Evolutionary conservation across 2,888 invertebrate genomes (phyloP), one percentile per base, ranked within the genome.

Genomic region (Cephus rjabovi): DNA sequence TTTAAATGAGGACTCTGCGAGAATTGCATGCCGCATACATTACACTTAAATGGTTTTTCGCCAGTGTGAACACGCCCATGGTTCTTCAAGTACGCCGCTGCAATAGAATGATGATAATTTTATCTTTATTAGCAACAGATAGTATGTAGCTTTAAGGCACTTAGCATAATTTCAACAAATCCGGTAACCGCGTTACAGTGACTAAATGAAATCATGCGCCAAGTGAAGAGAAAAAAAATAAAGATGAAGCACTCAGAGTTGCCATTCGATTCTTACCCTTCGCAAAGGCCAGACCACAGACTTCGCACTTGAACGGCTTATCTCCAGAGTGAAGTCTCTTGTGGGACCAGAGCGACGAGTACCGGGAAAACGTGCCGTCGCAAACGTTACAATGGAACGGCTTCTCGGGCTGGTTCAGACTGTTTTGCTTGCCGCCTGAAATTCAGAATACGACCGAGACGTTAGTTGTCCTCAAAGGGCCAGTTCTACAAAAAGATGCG

Each of bases 301-400:
- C 96, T 83, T 96, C 95, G 92, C 97, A 97, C 92, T 97, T 97
- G 92, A 97, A 97, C 88, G 97, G 97, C 91, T 97, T 97, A 85
- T 94, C 94, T 73, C 94, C 97, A 23, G 96, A 96, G 91, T 97
- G 97, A 83, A 97, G 93, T 88, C 97, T 95, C 92, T 97, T 97
- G 91, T 97, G 97, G 15, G 97, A 97, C 97, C 97, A 97, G 78
- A 97, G 92, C 77, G 96, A 97, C 69, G 97, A 97, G 92, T 97
- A 97, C 88, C 96, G 94, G 80, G 96, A 96, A 91, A 96, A 96
- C 15, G 96, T 91, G 76, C 93, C 96, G 77, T 97, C 97, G 88
- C 97, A 97, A 85, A 97, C 96, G 89, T 97, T 97, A 92, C 97
- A 97, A 88, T 96, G 96, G 91, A 96, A 97, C 1, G 97, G 97